Base-by-base conservation (phyloP, 2,888 invertebrate genomes). In the Dolichomitus sp. region DNA sequence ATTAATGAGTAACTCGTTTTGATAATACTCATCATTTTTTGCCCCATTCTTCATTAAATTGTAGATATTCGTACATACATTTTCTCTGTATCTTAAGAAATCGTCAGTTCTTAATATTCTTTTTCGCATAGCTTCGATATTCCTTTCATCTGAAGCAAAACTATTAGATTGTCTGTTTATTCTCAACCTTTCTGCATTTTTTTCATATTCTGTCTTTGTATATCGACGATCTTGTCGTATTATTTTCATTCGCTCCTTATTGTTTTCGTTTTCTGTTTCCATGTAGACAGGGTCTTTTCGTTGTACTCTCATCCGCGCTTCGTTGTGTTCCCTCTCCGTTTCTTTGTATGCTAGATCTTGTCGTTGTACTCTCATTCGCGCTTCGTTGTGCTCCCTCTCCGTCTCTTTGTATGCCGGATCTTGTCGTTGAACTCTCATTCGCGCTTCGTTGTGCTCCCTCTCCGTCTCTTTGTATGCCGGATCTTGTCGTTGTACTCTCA, bases 281-380 rank as follows among this genome's bases (percentile, higher is more conserved):
- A 9, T 61, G 40, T 61, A 61, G 9, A 2, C 61, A 40, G 42
- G 40, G 1, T 63, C 42, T 42, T 63, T 23, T 12, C 63, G 40
- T 11, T 42, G 40, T 66, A 14, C 27, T 48, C 27, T 66, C 65
- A 66, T 66, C 7, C 65, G 65, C 42, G 14, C 5, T 30, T 45
- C 23, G 14, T 66, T 45, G 14, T 61, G 14, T n/a, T 61, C 37
- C n/a, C 17, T 61, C 27, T 61, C 37, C 7, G 33, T 37, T 19
- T 61, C 17, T n/a, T 11, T 61, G 33, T 61, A 52, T 52, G 19
- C 52, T 1, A 19, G 52, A 4, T 52, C 52, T 52, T 52, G 4
- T 23, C 52, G 23, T 6, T 19, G 52, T 4, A 52, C 52, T 52
- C 52, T 52, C 23, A 52, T 52, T n/a, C 52, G 52, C 14, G 17